phyloP scores from a whole-genome alignment of 1,140 invertebrate genomes.

The Antheraea pernyi region DNA sequence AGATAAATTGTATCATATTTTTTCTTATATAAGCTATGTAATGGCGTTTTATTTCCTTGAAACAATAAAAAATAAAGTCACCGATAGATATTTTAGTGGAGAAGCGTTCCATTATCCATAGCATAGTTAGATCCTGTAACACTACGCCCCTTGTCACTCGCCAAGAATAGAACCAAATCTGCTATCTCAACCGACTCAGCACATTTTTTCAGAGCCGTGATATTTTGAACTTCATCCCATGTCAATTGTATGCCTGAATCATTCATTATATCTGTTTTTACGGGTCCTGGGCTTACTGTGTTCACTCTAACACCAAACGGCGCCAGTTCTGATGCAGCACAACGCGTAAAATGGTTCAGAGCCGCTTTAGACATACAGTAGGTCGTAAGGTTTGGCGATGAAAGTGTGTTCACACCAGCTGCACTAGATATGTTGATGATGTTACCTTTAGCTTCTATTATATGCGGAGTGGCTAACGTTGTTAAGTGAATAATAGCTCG shows the following conservation, averaged over 20 bases:
- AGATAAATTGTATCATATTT: too few relatives aligned
- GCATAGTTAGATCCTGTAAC: constrained; percentile 81
- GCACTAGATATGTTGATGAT: too few relatives aligned
- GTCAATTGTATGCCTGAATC: constrained; percentile 3
- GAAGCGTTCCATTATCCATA: constrained; percentile 15
- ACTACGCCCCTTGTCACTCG: constrained; percentile 81
- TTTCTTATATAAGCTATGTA: too few relatives aligned
- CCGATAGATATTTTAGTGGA: too few relatives aligned
- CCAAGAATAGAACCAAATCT: constrained; percentile 54
- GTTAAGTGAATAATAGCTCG: constrained; percentile 20
- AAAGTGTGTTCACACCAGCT: too few relatives aligned
- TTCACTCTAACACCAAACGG: constrained; percentile 85
- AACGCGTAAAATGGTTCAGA: constrained; percentile 86
- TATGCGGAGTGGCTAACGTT: constrained; percentile 8
- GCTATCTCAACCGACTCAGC: constrained; percentile 82
- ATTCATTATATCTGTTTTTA: constrained; percentile 82
- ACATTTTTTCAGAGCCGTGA: constrained; percentile 11
- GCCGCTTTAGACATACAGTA: constrained; percentile 32
- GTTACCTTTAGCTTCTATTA: neutral
- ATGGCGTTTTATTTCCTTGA: too few relatives aligned
- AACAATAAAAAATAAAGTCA: too few relatives aligned
- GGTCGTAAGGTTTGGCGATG: neutral
- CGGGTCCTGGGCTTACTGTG: constrained; percentile 84
- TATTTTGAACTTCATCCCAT: neutral
- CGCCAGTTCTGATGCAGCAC: constrained; percentile 82